These are phyloP conservation scores for Sarcophaga variegata DNA, from an alignment of 2,888 invertebrate species.

Conservation along the genomic window DNA sequence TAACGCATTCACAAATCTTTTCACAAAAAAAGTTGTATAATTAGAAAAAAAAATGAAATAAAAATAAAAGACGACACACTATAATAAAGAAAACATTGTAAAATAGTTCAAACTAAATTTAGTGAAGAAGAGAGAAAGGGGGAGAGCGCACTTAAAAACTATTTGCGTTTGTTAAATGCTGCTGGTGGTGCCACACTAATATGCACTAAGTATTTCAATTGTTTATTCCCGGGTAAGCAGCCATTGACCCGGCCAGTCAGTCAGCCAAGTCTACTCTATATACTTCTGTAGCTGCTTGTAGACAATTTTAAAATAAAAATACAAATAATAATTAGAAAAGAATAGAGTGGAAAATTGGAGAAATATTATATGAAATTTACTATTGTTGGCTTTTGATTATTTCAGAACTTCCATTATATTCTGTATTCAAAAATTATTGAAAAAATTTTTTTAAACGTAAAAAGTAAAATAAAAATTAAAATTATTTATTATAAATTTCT, in stretches of 20 bases:
- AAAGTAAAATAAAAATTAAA: no score
- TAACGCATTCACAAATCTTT: constrained; percentile 33
- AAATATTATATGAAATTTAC: no score
- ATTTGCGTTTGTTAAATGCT: constrained; percentile 20
- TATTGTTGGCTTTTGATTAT: no score
- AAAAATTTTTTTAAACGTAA: no score
- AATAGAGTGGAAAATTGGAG: not conserved
- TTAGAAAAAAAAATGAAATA: constrained; percentile 22
- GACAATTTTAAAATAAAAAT: constrained; percentile 7
- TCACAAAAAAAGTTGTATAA: constrained; percentile 14
- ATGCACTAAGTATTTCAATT: not conserved
- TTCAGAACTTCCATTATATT: no score
- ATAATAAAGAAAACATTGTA: not conserved
- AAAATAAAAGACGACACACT: not conserved
- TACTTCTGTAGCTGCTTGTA: constrained; percentile 26
- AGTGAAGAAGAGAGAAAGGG: constrained; percentile 56
- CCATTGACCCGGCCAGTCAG: constrained; percentile 52
- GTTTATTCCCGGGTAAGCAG: constrained; percentile 51
- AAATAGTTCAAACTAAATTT: constrained; percentile 58
- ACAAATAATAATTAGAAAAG: not conserved
- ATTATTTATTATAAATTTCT: no score
- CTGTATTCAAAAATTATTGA: no score
- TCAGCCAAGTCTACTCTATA: constrained; percentile 14
- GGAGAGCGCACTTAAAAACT: constrained; percentile 15
- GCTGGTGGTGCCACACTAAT: constrained; percentile 1